Conservation (phyloP, 2,888 invertebrate species). For the Acanthosepion esculentum region DNA sequence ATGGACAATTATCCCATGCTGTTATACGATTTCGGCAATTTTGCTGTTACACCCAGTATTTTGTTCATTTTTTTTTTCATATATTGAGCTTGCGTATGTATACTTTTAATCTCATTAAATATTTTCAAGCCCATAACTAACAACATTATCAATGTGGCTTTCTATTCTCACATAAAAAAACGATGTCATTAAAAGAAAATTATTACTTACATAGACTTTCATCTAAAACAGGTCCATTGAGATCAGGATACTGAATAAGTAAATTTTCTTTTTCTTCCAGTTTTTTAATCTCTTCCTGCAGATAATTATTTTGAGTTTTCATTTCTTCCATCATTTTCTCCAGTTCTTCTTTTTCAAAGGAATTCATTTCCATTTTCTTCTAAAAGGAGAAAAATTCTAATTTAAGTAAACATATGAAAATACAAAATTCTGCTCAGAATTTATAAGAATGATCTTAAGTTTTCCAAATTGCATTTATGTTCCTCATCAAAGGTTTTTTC, state of each 20-base stretch:
- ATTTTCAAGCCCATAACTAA: background rate
- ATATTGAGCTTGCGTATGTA: no score
- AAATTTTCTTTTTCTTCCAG: slow-evolving; percentile 68
- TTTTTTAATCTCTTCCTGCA: slow-evolving; percentile 62
- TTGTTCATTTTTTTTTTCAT: no score
- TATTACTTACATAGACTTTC: slow-evolving; percentile 65
- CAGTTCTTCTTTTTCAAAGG: slow-evolving; percentile 52
- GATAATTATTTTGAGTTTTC: slow-evolving; percentile 55
- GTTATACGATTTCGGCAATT: no score
- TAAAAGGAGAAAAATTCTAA: background rate
- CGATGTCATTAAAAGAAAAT: background rate
- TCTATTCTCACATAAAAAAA: background rate
- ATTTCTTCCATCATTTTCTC: slow-evolving; percentile 62
- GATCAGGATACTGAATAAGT: slow-evolving; percentile 73
- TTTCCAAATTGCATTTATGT: no score
- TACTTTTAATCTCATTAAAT: background rate
- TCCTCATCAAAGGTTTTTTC: background rate
- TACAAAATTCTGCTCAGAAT: background rate
- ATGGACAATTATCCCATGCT: no score
- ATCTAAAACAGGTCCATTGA: slow-evolving; percentile 73
- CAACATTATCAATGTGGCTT: background rate
- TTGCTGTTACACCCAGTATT: no score
- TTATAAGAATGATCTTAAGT: background rate
- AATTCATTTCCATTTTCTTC: background rate
- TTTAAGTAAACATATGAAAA: background rate